Base-by-base conservation (phyloP, 2,797 vertebrate species). In the Darevskia mixta region DNA sequence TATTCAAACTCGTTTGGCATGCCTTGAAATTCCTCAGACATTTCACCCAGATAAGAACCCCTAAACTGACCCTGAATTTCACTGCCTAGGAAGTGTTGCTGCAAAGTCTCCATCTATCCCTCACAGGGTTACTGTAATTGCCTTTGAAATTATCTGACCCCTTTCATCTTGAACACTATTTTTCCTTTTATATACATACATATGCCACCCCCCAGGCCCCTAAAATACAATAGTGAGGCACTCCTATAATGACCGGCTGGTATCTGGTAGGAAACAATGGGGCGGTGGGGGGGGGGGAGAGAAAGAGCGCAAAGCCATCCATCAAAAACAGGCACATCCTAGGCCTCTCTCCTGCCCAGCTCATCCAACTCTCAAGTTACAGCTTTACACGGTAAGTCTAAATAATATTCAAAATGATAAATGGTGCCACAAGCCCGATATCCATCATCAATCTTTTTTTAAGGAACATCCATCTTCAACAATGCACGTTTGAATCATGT, bases 331-430 rank as follows among this genome's bases (percentile, higher is more conserved):
- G 96, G 97, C 97, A 97, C 96, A 95, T 97, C 49, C 94, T 95
- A 97, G 97, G 97, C 97, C 97, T 97, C 97, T 96, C 97, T 97
- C 97, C 97, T 97, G 97, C 97, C 98, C 96, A 96, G 96, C 97
- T 97, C 97, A 97, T 97, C 98, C 98, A 96, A 97, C 97, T 99
- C 98, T 98, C 98, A 97, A 97, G 98, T 99, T 98, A 98, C 98
- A 98, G 98, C 98, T 98, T 98, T 98, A 98, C 98, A 98, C 97
- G 96, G 98, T 98, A 98, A 98, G 98, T 99, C 98, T 99, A 99
- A 99, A 99, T 99, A 99, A 99, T 98, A 98, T 98, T 98, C 98
- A 97, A 97, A 98, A 98, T 99, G 98, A 99, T 98, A 98, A 98
- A 99, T 98, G 98, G 98, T 97, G 97, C 97, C 97, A 97, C 96